Conservation (phyloP, 1,140 invertebrate species). For the Pteromalus puparum region DNA sequence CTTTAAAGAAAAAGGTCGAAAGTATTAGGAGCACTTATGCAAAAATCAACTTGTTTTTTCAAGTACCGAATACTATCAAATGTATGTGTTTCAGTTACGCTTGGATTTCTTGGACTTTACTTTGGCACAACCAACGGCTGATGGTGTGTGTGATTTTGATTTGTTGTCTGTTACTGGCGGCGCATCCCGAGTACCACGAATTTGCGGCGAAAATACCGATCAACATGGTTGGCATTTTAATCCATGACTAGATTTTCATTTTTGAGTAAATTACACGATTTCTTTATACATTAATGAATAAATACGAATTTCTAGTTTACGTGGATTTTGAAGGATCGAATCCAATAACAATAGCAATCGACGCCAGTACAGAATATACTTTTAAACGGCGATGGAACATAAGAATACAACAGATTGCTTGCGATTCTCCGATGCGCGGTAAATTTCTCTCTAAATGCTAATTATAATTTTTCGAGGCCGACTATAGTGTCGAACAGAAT, state of each 20-base stretch:
- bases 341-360: conserved; percentile 82
- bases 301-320: conserved; percentile 77
- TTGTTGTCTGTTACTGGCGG: conserved; percentile 82
- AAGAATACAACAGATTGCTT: conserved; percentile 83
- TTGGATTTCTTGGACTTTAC: conserved; percentile 86
- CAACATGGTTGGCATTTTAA: conserved; percentile 79
- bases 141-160: conserved; percentile 84
- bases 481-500: background rate
- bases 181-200: conserved; percentile 78
- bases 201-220: conserved; percentile 88
- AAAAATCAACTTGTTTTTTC: conserved; percentile 23
- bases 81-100: conserved; percentile 78
- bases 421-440: conserved; percentile 81
- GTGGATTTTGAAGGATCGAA: conserved; percentile 83
- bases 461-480: background rate
- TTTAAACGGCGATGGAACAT: conserved; percentile 86
- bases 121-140: conserved; percentile 83
- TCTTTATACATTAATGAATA: background rate
- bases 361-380: conserved; percentile 77
- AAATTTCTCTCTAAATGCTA: conserved; percentile 48
- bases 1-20: too few species aligned
- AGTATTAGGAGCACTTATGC: too few species aligned
- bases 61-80: background rate
- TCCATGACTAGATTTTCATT: background rate
- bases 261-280: background rate